Base-by-base conservation (phyloP, 2,888 invertebrate species). In the Mythimna lalbum region DNA sequence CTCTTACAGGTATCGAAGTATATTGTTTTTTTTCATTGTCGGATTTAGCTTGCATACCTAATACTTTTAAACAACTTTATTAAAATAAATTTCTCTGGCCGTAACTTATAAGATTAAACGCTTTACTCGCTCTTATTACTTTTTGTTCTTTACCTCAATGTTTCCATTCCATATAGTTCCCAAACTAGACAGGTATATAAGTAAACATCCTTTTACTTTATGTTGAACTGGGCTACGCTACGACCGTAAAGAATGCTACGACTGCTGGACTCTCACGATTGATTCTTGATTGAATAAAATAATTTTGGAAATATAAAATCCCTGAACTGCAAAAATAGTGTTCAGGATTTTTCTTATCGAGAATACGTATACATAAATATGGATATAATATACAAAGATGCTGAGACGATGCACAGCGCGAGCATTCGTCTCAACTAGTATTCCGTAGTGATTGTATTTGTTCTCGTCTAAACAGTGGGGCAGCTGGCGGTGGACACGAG, bases 1-100 rank as follows among this genome's bases (percentile, higher is more conserved):
- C 60, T 73, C 61, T 65, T 70, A 70, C 55, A 73, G 78, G 71
- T 81, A 84, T 72, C 78, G 56, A 69, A 68, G 52, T 65, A 61
- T 39, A 14, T 57, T 66, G 55, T 63, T 49, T 63, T 55, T 55
- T 68, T 65, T 21, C 39, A 39, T 50, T 36, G 49, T 73, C 21
- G 39, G 52, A 53, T 47, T 62, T 64, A 53, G 27, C 33, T 68
- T 70, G 70, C 27, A 47, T 70, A 69, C 6, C 31, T 50, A 72
- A 67, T 70, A 82, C 68, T 68, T 65, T 79, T 12, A 57, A 67
- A 68, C 52, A 66, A 69, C 49, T 53, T 63, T 60, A 62, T 49
- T 56, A 52, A 66, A 65, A 75, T 76, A 62, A 63, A 47, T 71
- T 73, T 81, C 63, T 69, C 59, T 63, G 57, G 68, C 55, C 50